These are phyloP conservation scores for Vimba vimba DNA, from an alignment of 2,113 vertebrate species.

Conservation along the genomic window DNA sequence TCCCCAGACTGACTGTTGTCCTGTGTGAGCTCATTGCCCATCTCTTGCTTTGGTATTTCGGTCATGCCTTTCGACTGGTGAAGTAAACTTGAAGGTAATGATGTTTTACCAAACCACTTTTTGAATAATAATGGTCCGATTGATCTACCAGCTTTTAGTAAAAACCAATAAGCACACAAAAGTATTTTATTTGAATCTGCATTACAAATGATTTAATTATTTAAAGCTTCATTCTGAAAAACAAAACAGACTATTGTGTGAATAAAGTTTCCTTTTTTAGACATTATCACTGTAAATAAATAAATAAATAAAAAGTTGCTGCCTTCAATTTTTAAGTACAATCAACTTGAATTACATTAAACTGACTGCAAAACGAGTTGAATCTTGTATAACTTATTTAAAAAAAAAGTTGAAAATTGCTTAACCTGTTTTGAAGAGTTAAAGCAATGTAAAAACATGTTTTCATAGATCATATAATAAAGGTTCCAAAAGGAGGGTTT, in stretches of 20 bases:
- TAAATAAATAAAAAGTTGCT: too few species aligned
- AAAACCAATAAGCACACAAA: neutral
- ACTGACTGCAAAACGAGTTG: too few species aligned
- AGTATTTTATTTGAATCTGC: neutral
- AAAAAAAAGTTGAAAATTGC: too few species aligned
- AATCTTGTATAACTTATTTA: too few species aligned
- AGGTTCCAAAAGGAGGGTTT: neutral
- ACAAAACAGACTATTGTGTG: neutral
- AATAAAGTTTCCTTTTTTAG: neutral
- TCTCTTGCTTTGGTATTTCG: constrained; percentile 42
- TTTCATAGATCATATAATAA: neutral
- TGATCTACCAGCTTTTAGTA: neutral
- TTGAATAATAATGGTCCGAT: neutral
- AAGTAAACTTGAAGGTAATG: neutral
- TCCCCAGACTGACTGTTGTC: constrained; percentile 62
- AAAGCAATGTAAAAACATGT: too few species aligned
- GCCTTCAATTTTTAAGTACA: too few species aligned
- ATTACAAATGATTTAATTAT: neutral
- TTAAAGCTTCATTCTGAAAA: neutral
- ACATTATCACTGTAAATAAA: neutral
- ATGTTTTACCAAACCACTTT: neutral
- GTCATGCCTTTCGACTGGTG: neutral
- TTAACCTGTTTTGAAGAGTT: too few species aligned
- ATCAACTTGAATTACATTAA: too few species aligned
- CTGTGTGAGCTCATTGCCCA: constrained; percentile 62